Evolutionary conservation across 1,140 invertebrate species (phyloP).

Genomic region (Penaeus japonicus): DNA sequence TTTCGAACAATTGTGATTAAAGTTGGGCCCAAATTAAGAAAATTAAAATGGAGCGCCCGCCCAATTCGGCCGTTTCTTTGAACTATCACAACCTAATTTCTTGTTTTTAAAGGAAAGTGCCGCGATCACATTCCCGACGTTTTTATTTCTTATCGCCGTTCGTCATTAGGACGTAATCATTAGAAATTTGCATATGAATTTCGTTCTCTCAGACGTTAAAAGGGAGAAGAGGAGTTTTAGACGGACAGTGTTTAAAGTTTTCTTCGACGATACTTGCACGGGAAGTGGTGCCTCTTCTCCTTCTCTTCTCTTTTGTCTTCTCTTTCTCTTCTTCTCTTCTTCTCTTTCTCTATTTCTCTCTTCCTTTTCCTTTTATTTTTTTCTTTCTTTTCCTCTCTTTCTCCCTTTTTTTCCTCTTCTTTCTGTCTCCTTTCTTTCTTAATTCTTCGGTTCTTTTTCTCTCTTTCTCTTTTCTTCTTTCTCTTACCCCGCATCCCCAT

Average conservation of each 20-base stretch:
- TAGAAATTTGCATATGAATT: constrained; percentile 58
- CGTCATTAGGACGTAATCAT: constrained; percentile 56
- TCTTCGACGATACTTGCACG: not conserved
- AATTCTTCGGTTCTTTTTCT: not conserved
- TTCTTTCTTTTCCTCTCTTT: not conserved
- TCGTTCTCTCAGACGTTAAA: constrained; percentile 41
- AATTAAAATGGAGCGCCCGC: constrained; percentile 52
- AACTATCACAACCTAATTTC: constrained; percentile 58
- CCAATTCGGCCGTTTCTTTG: constrained; percentile 54
- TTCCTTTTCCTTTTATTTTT: not conserved
- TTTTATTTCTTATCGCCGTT: constrained; percentile 54
- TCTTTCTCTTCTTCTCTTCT: not conserved
- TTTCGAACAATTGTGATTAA: constrained; percentile 58
- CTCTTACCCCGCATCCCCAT: not conserved
- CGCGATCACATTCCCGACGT: constrained; percentile 40
- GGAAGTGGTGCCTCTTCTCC: not conserved
- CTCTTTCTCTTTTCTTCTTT: not conserved
- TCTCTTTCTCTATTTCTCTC: not conserved
- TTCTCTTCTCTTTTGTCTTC: not conserved
- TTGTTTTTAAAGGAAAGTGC: constrained; percentile 55
- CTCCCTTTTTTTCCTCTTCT: not conserved
- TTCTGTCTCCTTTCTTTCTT: not conserved
- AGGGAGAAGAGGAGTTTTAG: constrained; percentile 39
- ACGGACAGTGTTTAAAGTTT: constrained; percentile 24
- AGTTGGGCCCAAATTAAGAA: constrained; percentile 55